These are phyloP conservation scores for Etheostoma perlongum DNA, from an alignment of 2,797 vertebrate species.

Conservation along the genomic window DNA sequence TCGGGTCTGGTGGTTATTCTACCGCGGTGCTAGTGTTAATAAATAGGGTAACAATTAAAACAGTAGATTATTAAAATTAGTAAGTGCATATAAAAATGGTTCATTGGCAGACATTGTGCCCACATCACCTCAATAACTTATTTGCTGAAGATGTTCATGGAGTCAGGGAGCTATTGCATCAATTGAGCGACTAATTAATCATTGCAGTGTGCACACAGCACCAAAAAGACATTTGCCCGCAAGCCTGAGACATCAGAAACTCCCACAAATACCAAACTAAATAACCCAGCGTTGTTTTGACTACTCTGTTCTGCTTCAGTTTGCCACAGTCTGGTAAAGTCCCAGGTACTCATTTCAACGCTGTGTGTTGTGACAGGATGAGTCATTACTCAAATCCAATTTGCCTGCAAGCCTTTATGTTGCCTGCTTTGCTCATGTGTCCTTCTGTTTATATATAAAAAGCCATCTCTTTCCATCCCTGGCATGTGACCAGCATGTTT, in stretches of 20 bases:
- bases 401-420: slow-evolving; percentile 75
- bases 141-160: slow-evolving; percentile 26
- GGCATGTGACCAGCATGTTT: slow-evolving; percentile 66
- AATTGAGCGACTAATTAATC: slow-evolving; percentile 60
- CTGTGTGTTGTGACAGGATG: slow-evolving; percentile 68
- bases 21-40: not conserved
- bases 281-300: slow-evolving; percentile 68
- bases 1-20: too few species aligned
- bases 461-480: slow-evolving; percentile 58
- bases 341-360: slow-evolving; percentile 62
- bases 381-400: slow-evolving; percentile 82
- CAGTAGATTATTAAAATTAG: not conserved
- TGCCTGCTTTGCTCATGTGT: slow-evolving; percentile 70
- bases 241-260: slow-evolving; percentile 48
- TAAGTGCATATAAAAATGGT: not conserved
- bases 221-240: slow-evolving; percentile 36
- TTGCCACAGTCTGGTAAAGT: slow-evolving; percentile 58
- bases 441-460: slow-evolving; percentile 72
- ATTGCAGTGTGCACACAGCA: slow-evolving; percentile 21
- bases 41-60: not conserved
- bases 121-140: not conserved
- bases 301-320: slow-evolving; percentile 57
- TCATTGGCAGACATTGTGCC: not conserved
- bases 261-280: slow-evolving; percentile 67
- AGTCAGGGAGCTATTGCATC: slow-evolving; percentile 29